Base-by-base conservation (phyloP, 2,888 invertebrate species). In the Himalopsyche kuldschensis region DNA sequence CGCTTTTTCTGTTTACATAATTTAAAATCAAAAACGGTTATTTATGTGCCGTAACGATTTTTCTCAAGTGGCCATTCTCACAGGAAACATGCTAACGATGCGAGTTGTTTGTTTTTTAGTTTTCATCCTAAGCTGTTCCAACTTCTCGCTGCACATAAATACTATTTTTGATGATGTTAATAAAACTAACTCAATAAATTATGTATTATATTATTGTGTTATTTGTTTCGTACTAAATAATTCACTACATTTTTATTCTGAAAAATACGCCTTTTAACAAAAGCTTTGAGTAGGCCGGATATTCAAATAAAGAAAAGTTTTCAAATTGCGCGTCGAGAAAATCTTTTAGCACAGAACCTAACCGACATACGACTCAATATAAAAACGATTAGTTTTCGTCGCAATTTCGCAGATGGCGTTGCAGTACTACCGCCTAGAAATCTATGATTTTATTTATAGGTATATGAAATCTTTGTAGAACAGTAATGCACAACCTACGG, bases 41-140 rank as follows among this genome's bases (percentile, higher is more conserved):
- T 55, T 55, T 20, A 55, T 55, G 55, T 55, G 55, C 55, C 55
- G 55, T 20, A 55, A 55, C 55, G 31, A 30, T 31, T 75, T 32
- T 75, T 75, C 31, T 32, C 30, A 32, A 17, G 75, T 75, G 75
- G 30, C 75, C 75, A 31, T 31, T 31, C 31, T 75, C 75, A 15
- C 79, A 55, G 79, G 75, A 82, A 82, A 69, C 47, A 24, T 41
- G 78, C 46, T 78, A 75, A 82, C 69, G 30, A 79, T 48, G n/a
- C 31, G 78, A 78, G 78, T 81, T 76, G 77, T 81, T 81, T 81
- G n/a, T 24, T 77, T 48, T 80, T 24, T 17, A 31, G 24, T 31
- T 75, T 30, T 32, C n/a, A 8, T 1, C 15, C 20, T 75, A 32
- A 75, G 17, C 31, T 3, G 31, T 31, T 27, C 75, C 55, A 55